phyloP scores from a whole-genome alignment of 1,140 invertebrate species.

The Lepidurus arcticus region DNA sequence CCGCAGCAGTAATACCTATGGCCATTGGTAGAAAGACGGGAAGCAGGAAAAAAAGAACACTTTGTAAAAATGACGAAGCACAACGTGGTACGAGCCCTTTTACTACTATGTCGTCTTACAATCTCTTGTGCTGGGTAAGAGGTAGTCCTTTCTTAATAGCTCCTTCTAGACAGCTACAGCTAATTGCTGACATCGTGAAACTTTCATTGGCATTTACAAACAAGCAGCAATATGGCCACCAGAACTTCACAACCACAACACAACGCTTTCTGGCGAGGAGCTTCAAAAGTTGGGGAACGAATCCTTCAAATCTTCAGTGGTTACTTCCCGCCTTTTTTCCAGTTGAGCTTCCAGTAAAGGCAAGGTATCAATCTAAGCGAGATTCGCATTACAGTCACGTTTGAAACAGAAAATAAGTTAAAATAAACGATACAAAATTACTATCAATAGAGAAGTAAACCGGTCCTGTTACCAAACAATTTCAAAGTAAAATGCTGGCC shows the following conservation, averaged over 20 bases:
- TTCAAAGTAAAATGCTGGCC: too few relatives aligned
- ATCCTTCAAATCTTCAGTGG: neutral
- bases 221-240: neutral
- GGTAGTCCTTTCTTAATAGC: slow-evolving; percentile 9
- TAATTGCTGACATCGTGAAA: slow-evolving; percentile 16
- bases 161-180: neutral
- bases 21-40: neutral
- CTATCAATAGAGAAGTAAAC: neutral
- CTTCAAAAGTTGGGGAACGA: neutral
- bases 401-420: neutral
- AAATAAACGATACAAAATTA: neutral
- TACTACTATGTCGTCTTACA: neutral
- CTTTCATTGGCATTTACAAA: slow-evolving; percentile 15
- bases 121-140: neutral
- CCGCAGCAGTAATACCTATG: neutral
- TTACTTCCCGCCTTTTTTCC: neutral
- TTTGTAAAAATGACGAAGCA: neutral
- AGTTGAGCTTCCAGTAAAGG: neutral
- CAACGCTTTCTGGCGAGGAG: neutral
- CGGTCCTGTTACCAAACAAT: too few relatives aligned
- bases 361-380: neutral
- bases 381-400: neutral
- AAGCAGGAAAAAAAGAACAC: neutral
- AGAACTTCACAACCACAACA: neutral
- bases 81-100: neutral